Base-by-base conservation (phyloP, 2,113 vertebrate genomes). In the Prinia subflava region DNA sequence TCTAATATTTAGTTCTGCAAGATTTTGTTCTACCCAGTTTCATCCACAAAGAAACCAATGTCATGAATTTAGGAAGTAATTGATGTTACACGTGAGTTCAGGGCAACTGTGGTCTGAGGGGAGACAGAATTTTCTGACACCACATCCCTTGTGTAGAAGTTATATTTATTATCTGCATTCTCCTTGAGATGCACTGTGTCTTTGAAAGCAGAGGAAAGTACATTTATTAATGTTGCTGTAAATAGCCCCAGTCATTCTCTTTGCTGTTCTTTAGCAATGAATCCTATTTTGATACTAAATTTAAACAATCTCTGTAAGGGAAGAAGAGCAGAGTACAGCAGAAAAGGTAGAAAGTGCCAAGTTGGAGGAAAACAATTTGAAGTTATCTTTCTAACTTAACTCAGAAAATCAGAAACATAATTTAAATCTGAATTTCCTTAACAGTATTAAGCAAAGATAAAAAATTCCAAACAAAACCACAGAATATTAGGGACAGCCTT, bases 351-450 rank as follows among this genome's bases (percentile, higher is more conserved):
- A 42, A 81, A 79, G 77, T 71, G 53, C 42, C 69, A 88, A 39
- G 42, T 3, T 67, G 30, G 68, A 92, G 59, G 57, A 91, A 89
- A 79, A 79, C 46, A 59, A 55, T 52, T 75, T 60, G 64, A 67
- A 84, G 73, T 90, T 80, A 88, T 92, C 82, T 90, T 57, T 73
- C 62, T 39, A 69, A 25, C 25, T 87, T 87, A 91, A 82, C 63
- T 74, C 42, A 59, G 59, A 87, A 92, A 86, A 93, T 87, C 46
- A 91, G 55, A 92, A 95, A 85, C 84, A 70, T 8, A 23, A n/a
- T 52, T 94, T 39, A 67, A 10, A n/a, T 85, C 84, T 91, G 74
- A 73, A 57, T 91, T 85, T 92, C 78, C 70, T 94, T 94, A 89
- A 89, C 37, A 28, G 31, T 69, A 69, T 79, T 87, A 87, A 87